Base-by-base conservation (phyloP, 2,888 invertebrate species). In the Torymus tubicola region DNA sequence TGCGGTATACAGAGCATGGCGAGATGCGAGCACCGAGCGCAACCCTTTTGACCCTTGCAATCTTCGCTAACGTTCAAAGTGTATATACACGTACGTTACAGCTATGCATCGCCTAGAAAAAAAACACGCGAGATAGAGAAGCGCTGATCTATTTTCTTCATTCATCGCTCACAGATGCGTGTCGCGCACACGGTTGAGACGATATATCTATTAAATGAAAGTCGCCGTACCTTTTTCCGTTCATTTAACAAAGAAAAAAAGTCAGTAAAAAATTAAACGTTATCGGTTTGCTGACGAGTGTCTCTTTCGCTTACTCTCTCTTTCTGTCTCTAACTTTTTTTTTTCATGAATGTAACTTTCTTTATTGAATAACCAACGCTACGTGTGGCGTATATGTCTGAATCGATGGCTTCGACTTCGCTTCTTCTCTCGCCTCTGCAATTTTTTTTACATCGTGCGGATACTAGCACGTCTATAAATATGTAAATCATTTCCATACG, bases 401-500 rank as follows among this genome's bases (percentile, higher is more conserved):
- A 24, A 16, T 13, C 14, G 12, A 21, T 53, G 42, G 53, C 69
- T 58, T n/a, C 69, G 42, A 70, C 42, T 70, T 55, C 24, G 21
- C 70, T 18, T 68, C 42, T 24, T 16, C 31, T 14, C 71, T 55
- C 75, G 53, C 68, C 69, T 69, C 76, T 69, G 42, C 63, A 12
- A 14, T 53, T 60, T 55, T 65, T 88, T 87, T 88, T 88, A 85
- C 88, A 80, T 85, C 42, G 8, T 86, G 87, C 86, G 16, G 65
- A 60, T n/a, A 16, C 18, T 42, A 10, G 68, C 70, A 18, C 31
- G 57, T 58, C 76, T 76, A 69, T 76, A 76, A 69, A 76, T 68
- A 75, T 24, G 24, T 53, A 68, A 64, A 31, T 69, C 10, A 14
- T 53, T 53, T 61, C 11, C 31, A 18, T n/a, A 24, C n/a, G 16